Percentiles rank a stretch among this genome's conserved stretches.
phyloP scores from a whole-genome alignment of 2,797 vertebrate genomes.

The Lutra lutra region DNA sequence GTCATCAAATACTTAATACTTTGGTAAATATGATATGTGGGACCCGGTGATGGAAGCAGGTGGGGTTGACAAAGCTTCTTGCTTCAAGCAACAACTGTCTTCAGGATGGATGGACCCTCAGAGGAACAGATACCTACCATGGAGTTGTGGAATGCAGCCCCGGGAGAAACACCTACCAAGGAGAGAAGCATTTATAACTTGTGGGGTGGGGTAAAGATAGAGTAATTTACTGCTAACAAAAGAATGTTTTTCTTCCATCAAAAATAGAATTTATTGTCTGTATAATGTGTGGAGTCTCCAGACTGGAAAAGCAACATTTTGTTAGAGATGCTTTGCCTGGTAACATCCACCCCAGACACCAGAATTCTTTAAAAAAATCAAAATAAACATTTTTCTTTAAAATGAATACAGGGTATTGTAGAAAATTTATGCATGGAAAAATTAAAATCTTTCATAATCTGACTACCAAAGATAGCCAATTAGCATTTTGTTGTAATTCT shows the following conservation, averaged over 20 bases:
- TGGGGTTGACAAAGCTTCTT: background rate
- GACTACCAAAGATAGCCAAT: background rate
- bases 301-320: background rate
- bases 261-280: constrained; percentile 33
- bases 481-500: constrained; percentile 28
- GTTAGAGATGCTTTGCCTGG: background rate
- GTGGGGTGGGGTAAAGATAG: background rate
- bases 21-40: background rate
- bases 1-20: constrained; percentile 40
- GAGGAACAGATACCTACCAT: background rate
- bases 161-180: constrained; percentile 31
- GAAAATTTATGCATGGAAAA: background rate
- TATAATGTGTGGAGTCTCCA: background rate
- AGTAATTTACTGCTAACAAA: constrained; percentile 54
- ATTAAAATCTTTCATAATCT: constrained; percentile 20
- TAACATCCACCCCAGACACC: background rate
- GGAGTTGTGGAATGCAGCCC: constrained; percentile 61
- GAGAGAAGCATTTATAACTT: background rate
- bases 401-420: background rate
- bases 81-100: constrained; percentile 50
- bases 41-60: background rate
- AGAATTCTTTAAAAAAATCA: constrained; percentile 46
- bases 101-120: background rate
- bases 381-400: constrained; percentile 31
- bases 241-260: constrained; percentile 27